Conservation (phyloP, 2,797 vertebrate genomes). For the Kryptopterus vitreolus region DNA sequence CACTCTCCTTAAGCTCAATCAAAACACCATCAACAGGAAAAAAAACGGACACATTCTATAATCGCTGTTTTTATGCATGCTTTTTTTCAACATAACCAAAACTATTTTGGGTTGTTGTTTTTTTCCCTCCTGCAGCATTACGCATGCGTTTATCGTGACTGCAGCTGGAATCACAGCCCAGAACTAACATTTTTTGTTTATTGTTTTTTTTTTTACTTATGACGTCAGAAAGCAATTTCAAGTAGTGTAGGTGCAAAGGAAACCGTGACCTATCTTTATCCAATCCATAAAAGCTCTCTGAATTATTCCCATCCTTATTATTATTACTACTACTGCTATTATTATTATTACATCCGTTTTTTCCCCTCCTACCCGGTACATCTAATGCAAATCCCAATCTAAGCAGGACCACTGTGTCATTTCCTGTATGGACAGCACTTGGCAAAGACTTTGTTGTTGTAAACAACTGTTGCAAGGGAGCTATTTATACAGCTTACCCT, state of each 20-base stretch:
- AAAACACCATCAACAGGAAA: no score
- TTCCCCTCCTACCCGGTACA: neutral
- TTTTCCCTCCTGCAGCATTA: neutral
- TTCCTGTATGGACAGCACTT: constrained; percentile 17
- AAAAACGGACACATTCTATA: no score
- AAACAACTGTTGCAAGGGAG: constrained; percentile 39
- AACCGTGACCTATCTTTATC: neutral
- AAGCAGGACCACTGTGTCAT: constrained; percentile 13
- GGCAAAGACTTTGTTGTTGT: constrained; percentile 32
- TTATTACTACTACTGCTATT: constrained; percentile 8
- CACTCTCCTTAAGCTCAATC: no score
- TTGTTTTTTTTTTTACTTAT: neutral
- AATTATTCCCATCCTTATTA: neutral
- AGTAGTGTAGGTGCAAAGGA: neutral
- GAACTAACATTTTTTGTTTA: neutral
- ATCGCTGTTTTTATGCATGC: no score
- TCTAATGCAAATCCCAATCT: neutral
- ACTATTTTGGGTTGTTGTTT: neutral
- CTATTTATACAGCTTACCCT: constrained; percentile 8
- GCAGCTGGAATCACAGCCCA: neutral
- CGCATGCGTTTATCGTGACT: constrained; percentile 10
- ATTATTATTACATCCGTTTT: neutral
- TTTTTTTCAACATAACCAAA: neutral
- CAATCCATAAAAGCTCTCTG: neutral
- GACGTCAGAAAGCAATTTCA: neutral